These are phyloP conservation scores for Zaprionus africanus DNA, from an alignment of 1,140 invertebrate species.

Conservation along the genomic window DNA sequence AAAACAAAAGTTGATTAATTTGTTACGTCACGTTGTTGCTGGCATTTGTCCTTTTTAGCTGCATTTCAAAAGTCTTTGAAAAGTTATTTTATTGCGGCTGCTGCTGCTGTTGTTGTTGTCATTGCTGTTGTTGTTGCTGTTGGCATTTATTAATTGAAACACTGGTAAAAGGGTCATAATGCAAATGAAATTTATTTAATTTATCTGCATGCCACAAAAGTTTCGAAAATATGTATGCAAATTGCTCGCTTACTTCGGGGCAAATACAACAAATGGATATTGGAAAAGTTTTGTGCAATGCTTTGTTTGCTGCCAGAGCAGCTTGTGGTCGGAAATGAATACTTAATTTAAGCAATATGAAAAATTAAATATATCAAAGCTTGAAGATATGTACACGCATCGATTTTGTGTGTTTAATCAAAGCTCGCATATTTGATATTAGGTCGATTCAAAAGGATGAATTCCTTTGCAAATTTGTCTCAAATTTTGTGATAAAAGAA, in stretches of 20 bases:
- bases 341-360: slow-evolving; percentile 11
- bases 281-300: slow-evolving; percentile 16
- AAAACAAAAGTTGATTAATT: slow-evolving; percentile 69
- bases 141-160: slow-evolving; percentile 72
- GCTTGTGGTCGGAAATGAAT: slow-evolving; percentile 9
- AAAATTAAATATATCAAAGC: slow-evolving; percentile 16
- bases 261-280: slow-evolving; percentile 34
- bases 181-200: slow-evolving; percentile 29
- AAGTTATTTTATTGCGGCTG: slow-evolving; percentile 34
- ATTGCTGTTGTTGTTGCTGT: slow-evolving; percentile 27
- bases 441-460: too few relatives aligned
- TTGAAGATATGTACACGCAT: neutral
- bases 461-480: too few relatives aligned
- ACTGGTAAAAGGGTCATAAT: slow-evolving; percentile 38
- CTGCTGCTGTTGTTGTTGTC: slow-evolving; percentile 14
- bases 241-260: slow-evolving; percentile 24
- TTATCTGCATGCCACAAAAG: slow-evolving; percentile 36
- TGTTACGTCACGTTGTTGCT: slow-evolving; percentile 47
- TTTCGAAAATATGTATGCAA: slow-evolving; percentile 41
- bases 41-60: slow-evolving; percentile 48
- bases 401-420: neutral
- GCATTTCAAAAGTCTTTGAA: slow-evolving; percentile 38
- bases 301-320: slow-evolving; percentile 16
- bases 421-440: neutral
- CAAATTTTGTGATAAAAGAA: too few relatives aligned